Percentiles rank a stretch among this genome's conserved stretches.
Evolutionary conservation across 2,797 vertebrate genomes (phyloP).

Genomic region (Smutsia temminckii): DNA sequence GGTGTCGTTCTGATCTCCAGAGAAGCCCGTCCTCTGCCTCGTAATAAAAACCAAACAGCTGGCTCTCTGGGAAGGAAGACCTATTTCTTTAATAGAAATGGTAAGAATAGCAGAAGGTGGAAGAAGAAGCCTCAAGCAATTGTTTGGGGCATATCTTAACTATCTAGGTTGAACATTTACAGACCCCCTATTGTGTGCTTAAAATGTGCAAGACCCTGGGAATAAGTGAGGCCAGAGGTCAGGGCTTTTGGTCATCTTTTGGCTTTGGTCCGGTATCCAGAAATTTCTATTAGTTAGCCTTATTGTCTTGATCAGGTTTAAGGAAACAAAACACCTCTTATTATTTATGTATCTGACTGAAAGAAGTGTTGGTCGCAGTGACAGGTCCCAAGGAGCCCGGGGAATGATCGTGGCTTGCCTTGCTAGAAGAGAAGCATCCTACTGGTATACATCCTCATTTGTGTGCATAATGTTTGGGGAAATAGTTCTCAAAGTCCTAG

Average conservation of each 20-base stretch:
- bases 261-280: not conserved
- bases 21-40: not conserved
- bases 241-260: not conserved
- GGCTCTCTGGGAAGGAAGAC: not conserved
- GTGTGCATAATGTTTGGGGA: not conserved
- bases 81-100: not conserved
- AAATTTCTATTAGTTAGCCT: not conserved
- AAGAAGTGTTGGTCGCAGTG: not conserved
- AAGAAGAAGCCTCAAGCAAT: not conserved
- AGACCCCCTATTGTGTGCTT: not conserved
- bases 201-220: not conserved
- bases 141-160: not conserved
- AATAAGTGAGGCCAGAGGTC: not conserved
- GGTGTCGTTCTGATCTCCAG: not conserved
- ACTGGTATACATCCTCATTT: not conserved
- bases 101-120: not conserved
- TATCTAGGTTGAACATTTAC: not conserved
- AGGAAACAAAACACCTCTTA: not conserved
- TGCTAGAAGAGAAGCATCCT: not conserved
- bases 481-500: not conserved
- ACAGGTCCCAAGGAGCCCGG: not conserved
- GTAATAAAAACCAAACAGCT: not conserved
- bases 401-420: not conserved
- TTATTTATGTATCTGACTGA: not conserved
- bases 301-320: not conserved